phyloP scores from a whole-genome alignment of 2,113 vertebrate species.

The Speoplatyrhinus poulsoni region DNA sequence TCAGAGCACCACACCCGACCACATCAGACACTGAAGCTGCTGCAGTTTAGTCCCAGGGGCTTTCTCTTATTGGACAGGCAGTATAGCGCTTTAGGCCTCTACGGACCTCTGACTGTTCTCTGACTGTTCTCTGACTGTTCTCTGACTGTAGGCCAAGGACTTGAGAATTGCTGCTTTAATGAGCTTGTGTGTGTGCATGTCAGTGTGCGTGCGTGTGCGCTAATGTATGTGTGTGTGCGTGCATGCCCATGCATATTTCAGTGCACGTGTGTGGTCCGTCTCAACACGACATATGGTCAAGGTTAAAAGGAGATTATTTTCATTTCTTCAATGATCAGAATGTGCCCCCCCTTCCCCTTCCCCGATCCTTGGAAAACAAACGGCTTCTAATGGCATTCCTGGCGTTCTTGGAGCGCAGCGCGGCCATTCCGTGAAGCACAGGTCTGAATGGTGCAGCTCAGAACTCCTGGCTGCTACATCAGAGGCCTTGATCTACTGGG shows the following conservation, averaged over 20 bases:
- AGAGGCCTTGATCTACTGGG: conserved; percentile 73
- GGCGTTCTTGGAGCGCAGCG: conserved; percentile 73
- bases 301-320: conserved; percentile 80
- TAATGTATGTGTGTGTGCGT: conserved; percentile 9
- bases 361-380: conserved; percentile 58
- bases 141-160: no score
- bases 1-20: no score
- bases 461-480: conserved; percentile 73
- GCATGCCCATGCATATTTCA: neutral
- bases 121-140: no score
- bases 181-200: conserved; percentile 6
- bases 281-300: conserved; percentile 78
- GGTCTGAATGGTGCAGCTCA: conserved; percentile 63
- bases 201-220: conserved; percentile 22
- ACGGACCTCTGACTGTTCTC: no score
- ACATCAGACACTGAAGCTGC: no score
- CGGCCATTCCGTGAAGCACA: conserved; percentile 67
- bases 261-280: conserved; percentile 77
- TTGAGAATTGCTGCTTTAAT: neutral
- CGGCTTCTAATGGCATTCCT: conserved; percentile 80
- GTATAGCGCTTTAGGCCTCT: no score
- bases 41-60: no score
- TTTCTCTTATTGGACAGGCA: no score
- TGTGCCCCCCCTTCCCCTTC: conserved; percentile 59
- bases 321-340: conserved; percentile 79